These are phyloP conservation scores for Andrena dorsata DNA, from an alignment of 2,888 invertebrate species.

Conservation along the genomic window DNA sequence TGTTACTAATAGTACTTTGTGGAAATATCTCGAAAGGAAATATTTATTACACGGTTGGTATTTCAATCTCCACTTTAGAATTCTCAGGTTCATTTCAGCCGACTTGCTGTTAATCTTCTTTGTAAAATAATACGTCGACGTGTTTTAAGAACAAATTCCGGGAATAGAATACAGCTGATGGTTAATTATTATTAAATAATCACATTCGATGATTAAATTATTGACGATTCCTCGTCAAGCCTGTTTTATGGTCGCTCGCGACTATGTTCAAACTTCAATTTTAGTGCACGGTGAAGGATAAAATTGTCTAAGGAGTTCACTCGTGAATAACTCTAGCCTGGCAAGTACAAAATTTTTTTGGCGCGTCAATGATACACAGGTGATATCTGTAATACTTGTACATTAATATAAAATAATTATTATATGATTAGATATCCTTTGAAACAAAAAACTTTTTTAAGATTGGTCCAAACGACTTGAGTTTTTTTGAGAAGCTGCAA, in stretches of 20 bases:
- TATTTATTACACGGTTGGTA: not conserved
- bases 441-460: no score
- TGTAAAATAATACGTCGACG: not conserved
- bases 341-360: no score
- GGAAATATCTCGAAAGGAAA: not conserved
- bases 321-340: not conserved
- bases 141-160: constrained; percentile 1
- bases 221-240: not conserved
- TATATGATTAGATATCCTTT: no score
- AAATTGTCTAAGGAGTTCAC: not conserved
- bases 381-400: no score
- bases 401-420: no score
- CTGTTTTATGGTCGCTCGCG: not conserved
- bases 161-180: not conserved
- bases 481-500: no score
- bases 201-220: not conserved
- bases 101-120: not conserved
- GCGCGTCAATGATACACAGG: no score
- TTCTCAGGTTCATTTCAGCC: not conserved
- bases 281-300: not conserved
- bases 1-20: not conserved
- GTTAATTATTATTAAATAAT: not conserved
- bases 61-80: not conserved
- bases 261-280: not conserved
- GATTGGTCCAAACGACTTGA: no score